Percentiles rank a stretch among this genome's conserved stretches.
Conservation (phyloP, 2,113 vertebrate species). For the Sialia sialis region DNA sequence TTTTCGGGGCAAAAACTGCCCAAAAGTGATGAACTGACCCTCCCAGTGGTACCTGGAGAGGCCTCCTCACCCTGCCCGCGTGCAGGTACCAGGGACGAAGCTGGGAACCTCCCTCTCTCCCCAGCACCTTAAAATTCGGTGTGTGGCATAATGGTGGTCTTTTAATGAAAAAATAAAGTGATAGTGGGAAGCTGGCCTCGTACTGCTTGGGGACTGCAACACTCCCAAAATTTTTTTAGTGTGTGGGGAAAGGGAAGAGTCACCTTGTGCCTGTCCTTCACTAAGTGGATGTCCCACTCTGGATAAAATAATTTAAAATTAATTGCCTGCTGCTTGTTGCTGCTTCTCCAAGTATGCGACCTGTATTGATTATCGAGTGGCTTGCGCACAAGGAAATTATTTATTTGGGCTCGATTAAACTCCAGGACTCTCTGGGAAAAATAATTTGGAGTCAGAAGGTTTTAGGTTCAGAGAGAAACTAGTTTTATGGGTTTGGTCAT, state of each 20-base stretch:
- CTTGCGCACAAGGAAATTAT: background rate
- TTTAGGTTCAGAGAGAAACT: background rate
- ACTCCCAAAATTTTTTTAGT: background rate
- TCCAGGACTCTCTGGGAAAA: background rate
- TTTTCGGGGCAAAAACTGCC: background rate
- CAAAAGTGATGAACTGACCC: accelerated
- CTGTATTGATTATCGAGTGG: background rate
- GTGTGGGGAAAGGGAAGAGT: accelerated
- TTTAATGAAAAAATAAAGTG: background rate
- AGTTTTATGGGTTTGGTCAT: background rate
- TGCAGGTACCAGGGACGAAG: background rate
- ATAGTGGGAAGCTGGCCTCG: background rate
- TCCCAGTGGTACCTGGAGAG: accelerated
- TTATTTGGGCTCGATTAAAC: background rate
- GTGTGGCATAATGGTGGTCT: no score
- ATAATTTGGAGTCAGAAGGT: background rate
- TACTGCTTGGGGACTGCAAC: background rate
- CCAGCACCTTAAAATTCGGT: background rate
- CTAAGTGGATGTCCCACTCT: background rate
- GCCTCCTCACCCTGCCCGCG: background rate
- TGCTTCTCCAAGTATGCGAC: accelerated
- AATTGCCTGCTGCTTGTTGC: background rate
- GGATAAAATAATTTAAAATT: background rate
- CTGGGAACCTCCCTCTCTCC: background rate
- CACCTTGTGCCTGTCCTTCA: background rate